A percentile compares a stretch with the other conserved stretches of the same genome.
phyloP scores from a whole-genome alignment of 1,140 invertebrate species.

The Ceratoteleas bidentatus region DNA sequence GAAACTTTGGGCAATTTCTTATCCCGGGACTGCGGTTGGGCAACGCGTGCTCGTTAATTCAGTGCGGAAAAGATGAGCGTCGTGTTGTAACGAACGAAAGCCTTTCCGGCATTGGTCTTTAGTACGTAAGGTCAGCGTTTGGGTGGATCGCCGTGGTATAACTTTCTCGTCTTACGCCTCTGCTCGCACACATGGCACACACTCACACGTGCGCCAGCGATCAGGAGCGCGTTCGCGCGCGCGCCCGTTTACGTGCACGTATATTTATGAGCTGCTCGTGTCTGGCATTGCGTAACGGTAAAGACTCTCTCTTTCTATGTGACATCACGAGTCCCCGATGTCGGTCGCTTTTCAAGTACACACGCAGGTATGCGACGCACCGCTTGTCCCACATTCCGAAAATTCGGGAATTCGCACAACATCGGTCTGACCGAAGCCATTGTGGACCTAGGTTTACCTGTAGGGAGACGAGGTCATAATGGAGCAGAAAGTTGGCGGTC shows the following conservation, averaged over 20 bases:
- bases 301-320: slow-evolving; percentile 81
- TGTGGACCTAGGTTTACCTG: no score
- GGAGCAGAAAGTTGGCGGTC: no score
- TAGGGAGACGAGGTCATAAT: no score
- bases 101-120: slow-evolving; percentile 64
- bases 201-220: no score
- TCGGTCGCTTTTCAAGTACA: slow-evolving; percentile 63
- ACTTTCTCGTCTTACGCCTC: slow-evolving; percentile 76
- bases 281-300: slow-evolving; percentile 79
- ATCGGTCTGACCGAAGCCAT: no score
- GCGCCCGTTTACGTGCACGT: slow-evolving; percentile 51
- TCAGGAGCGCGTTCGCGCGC: no score
- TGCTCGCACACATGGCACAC: slow-evolving; percentile 50
- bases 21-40: slow-evolving; percentile 22
- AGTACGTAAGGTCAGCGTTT: slow-evolving; percentile 81
- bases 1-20: slow-evolving; percentile 43
- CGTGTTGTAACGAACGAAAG: slow-evolving; percentile 54
- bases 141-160: slow-evolving; percentile 72
- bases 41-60: slow-evolving; percentile 46
- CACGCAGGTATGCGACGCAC: slow-evolving; percentile 41
- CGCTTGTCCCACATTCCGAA: slow-evolving; percentile 34
- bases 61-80: slow-evolving; percentile 58
- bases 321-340: slow-evolving; percentile 75
- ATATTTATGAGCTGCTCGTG: slow-evolving; percentile 63
- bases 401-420: no score